Base-by-base conservation (phyloP, 2,113 vertebrate species). In the Calidris pygmaea region DNA sequence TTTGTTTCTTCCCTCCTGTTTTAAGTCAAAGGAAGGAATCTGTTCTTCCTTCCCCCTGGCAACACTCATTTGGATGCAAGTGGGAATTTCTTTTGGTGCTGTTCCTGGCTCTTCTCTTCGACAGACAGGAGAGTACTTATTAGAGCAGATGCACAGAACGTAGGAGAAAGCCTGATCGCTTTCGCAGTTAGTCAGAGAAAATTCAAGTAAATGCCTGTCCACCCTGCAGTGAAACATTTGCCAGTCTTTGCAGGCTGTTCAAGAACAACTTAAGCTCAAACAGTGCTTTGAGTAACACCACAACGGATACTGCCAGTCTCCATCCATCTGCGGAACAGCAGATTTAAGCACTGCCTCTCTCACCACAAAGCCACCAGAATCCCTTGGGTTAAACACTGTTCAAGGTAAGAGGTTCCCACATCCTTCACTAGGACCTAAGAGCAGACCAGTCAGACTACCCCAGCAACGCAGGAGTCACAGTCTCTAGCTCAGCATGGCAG, bases 41-140 rank as follows among this genome's bases (percentile, higher is more conserved):
- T 37, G 10, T 65, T 91, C 75, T 89, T 91, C 72, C 80, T 92
- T 85, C 39, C 90, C 79, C 66, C 39, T 2, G 27, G 94, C 90
- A 92, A 70, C 24, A 41, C 15, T 95, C 80, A 87, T 93, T 93
- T 92, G 70, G 76, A 96, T 89, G 86, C 92, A 93, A 96, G 85
- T 21, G 58, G 90, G 92, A 92, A 96, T 94, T 90, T 87, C 85
- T 94, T 81, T 68, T 78, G 77, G 55, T 87, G 90, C 43, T 81
- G 84, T 89, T 93, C 73, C 74, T 94, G 65, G 80, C 83, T 94
- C 74, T 71, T 85, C 59, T 68, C 52, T 85, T 89, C 5, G 0
- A 68, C 63, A 94, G 90, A 87, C 83, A 84, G 90, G 35, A 90
- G 60, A 85, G n/a, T 26, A 53, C 50, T 94, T 93, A 89, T 89